Conservation (phyloP, 2,113 vertebrate species). For the Neodon shergylaensis region DNA sequence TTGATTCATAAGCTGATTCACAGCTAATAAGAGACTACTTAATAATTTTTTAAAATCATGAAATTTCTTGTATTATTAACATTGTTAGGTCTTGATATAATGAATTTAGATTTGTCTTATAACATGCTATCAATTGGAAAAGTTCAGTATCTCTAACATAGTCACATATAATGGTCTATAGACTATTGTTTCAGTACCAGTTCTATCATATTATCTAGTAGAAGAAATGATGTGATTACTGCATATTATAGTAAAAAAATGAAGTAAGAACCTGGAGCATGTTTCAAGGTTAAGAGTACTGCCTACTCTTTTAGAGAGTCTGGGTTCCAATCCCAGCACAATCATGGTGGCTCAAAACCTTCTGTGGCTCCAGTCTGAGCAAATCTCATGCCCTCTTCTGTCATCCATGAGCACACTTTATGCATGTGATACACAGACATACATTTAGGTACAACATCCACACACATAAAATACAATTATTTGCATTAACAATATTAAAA, state of each 20-base stretch:
- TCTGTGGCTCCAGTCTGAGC: background rate
- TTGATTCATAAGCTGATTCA: background rate
- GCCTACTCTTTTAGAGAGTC: background rate
- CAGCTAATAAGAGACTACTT: background rate
- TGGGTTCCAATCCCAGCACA: too few relatives aligned
- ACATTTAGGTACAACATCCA: background rate
- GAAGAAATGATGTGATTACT: background rate
- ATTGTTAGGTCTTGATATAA: background rate
- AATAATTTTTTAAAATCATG: background rate
- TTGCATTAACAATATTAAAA: background rate
- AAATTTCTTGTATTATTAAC: background rate
- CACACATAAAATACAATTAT: background rate
- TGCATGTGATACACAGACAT: background rate
- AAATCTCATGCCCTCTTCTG: background rate
- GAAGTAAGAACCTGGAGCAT: background rate
- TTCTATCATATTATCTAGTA: too few relatives aligned
- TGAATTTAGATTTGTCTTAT: background rate
- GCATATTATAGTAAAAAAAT: background rate
- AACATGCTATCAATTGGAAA: background rate
- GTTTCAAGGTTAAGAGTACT: background rate
- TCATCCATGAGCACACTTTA: fast-evolving
- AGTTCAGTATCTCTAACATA: background rate
- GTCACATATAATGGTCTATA: background rate
- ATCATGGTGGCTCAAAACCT: background rate
- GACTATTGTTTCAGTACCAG: too few relatives aligned